These are phyloP conservation scores for Hydrolagus affinis DNA, from an alignment of 2,113 vertebrate species.

Conservation along the genomic window DNA sequence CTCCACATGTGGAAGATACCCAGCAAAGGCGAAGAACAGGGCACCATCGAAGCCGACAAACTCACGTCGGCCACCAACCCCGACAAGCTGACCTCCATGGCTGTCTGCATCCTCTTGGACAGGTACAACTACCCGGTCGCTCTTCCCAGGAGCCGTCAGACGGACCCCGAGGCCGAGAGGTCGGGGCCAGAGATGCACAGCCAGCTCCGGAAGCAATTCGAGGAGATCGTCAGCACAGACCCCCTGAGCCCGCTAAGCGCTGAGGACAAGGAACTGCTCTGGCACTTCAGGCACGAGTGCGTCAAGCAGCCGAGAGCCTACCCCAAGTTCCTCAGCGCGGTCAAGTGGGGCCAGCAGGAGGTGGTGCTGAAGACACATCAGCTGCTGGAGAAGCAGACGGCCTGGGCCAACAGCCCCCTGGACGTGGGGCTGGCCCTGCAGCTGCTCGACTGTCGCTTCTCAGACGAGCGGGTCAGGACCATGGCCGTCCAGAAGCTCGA, in stretches of 20 bases:
- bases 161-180: conserved; percentile 60
- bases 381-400: conserved; percentile 71
- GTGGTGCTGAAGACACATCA: conserved; percentile 78
- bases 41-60: conserved; percentile 90
- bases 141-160: conserved; percentile 75
- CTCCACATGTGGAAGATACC: conserved; percentile 98
- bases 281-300: conserved; percentile 91
- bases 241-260: conserved; percentile 83
- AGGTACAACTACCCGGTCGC: conserved; percentile 91
- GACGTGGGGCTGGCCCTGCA: conserved; percentile 93
- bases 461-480: conserved; percentile 82
- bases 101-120: conserved; percentile 80
- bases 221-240: conserved; percentile 81
- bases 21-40: conserved; percentile 85
- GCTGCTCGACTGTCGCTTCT: conserved; percentile 90
- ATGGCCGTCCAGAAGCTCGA: conserved; percentile 93
- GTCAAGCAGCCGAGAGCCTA: conserved; percentile 84
- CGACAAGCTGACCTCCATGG: conserved; percentile 86
- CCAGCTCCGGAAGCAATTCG: conserved; percentile 90
- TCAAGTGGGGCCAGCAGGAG: conserved; percentile 90
- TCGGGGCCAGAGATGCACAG: conserved; percentile 88
- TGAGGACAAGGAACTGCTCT: conserved; percentile 91
- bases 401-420: conserved; percentile 80
- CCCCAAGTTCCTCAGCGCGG: conserved; percentile 88
- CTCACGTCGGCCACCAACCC: conserved; percentile 95